Evolutionary conservation across 2,113 vertebrate genomes (phyloP), one percentile per base, ranked within the genome.

Genomic region (Agapornis roseicollis): DNA sequence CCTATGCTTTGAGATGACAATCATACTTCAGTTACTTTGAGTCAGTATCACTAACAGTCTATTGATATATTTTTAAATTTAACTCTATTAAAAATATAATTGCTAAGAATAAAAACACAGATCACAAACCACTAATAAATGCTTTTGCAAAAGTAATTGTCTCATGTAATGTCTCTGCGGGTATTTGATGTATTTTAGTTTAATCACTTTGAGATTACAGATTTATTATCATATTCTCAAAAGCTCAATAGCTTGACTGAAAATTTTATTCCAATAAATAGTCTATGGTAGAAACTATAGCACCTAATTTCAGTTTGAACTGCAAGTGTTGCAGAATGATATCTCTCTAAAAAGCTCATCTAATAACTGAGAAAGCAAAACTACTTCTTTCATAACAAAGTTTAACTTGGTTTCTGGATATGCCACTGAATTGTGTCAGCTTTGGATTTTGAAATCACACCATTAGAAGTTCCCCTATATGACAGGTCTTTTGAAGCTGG

Each of bases 221-320:
- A 74, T 94, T 85, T 91, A 70, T 87, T 89, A 50, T 33, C 3
- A 0, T 56, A 81, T 44, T 60, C 37, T 88, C 37, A 69, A 65
- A 60, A 91, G n/a, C 70, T 88, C 47, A 58, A 64, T 42, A 84
- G 1, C 44, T 41, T 28, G 68, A 78, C 47, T 50, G 83, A 90
- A 94, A 90, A 81, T 76, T 79, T 94, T 80, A 86, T 72, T 95
- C 47, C 41, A 61, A 76, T 9, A 85, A 78, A 76, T 84, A 42
- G 22, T 64, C 85, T 68, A 13, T 23, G 44, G 53, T 41, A 90
- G 69, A 79, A 93, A 96, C 81, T 84, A 89, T 31, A 86, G n/a
- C 28, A 53, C 16, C 94, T 89, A 74, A 71, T 84, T 90, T 88
- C 65, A 85, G 44, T 52, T 88, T 87, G 61, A 94, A 49, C 64